Percentiles rank a stretch among this genome's conserved stretches.
Evolutionary conservation across 2,888 invertebrate species (phyloP).

Genomic region (Cerastis rubricosa): DNA sequence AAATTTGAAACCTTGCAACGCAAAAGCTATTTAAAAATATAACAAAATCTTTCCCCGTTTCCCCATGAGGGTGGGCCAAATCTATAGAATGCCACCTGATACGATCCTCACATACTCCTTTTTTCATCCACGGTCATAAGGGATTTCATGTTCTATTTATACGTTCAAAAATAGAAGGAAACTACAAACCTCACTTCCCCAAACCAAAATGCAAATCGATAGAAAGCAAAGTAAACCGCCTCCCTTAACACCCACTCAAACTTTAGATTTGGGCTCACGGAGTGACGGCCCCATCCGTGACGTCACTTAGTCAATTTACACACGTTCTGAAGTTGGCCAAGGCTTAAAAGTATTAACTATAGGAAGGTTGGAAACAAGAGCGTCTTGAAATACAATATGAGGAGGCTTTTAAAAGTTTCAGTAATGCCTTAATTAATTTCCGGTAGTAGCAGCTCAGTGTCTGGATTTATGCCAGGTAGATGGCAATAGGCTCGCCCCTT

Average conservation of each 20-base stretch:
- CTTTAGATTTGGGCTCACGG: conserved; percentile 27
- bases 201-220: conserved; percentile 32
- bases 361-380: conserved; percentile 33
- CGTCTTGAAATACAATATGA: conserved; percentile 14
- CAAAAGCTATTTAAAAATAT: too few species aligned
- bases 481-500: neutral
- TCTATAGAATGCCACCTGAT: neutral
- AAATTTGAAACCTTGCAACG: too few species aligned
- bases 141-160: neutral
- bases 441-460: too few species aligned
- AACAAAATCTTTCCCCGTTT: too few species aligned
- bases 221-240: conserved; percentile 20
- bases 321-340: conserved; percentile 37
- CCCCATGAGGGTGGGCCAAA: neutral
- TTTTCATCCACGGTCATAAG: neutral
- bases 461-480: too few species aligned
- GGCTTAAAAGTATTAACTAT: conserved; percentile 46
- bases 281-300: conserved; percentile 38
- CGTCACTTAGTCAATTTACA: conserved; percentile 38
- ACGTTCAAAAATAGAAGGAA: conserved; percentile 6
- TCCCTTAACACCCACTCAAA: conserved; percentile 34
- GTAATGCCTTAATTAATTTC: too few species aligned
- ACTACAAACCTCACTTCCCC: neutral
- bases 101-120: neutral
- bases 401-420: conserved; percentile 19